Evolutionary conservation across 2,113 vertebrate species (phyloP), one percentile per base, ranked within the genome.

Genomic region (Oryzias javanicus): DNA sequence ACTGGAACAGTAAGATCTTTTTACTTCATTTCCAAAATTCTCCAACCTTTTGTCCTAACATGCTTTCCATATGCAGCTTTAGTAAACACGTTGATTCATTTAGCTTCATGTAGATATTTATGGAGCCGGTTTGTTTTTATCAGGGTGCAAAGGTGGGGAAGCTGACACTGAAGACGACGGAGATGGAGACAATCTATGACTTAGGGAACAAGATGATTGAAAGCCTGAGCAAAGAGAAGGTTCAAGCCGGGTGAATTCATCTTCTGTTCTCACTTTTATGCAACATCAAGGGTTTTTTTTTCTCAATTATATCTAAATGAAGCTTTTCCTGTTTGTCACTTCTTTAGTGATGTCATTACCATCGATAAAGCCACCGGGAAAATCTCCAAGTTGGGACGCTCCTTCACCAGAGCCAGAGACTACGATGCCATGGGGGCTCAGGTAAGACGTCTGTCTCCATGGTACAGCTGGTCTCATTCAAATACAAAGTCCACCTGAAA

Each of bases 171-270:
- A 98, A 98, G 81, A 98, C 95, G 0, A 96, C 95, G 0, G 96
- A 98, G 72, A 98, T 98, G 96, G 96, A 98, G 77, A 98, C 96
- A 0, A 93, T 98, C 71, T 98, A 98, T 1, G 96, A 98, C 49
- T 71, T 98, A 74, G 96, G 96, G 27, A 96, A 93, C 22, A 98
- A 98, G 82, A 98, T 98, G 95, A 98, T 98, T 0, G 96, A 98
- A 76, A 95, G 94, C 0, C 88, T 98, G 54, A 96, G 93, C 58
- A 97, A 96, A 75, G 96, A 98, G 80, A 96, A 96, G 54, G 93
- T 98, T 48, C 95, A 98, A 82, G 95, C 94, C 0, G 95, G 95
- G 96, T 97, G 70, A 92, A 93, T 74, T 22, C 0, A 18, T 60
- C n/a, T 52, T 1, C 14, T 24, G 6, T 48, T 24, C 3, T 24